phyloP scores from a whole-genome alignment of 2,888 invertebrate species.

The Abrostola triplasia region DNA sequence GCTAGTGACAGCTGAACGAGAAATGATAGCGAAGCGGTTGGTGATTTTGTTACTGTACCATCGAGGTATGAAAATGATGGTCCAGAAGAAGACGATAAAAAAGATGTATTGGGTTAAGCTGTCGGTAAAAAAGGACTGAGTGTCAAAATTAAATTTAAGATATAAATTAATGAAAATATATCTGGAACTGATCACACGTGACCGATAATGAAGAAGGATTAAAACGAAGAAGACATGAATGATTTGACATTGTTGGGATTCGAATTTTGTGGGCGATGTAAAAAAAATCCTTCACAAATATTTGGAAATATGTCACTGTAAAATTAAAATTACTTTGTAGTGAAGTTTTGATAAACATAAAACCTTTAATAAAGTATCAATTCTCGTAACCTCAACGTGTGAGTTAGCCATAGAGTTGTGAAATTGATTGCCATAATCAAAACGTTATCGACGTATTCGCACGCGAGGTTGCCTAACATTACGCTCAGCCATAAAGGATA shows the following conservation, averaged over 20 bases:
- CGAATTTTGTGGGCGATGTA: no score
- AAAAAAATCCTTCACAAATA: neutral
- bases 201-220: no score
- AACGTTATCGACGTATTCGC: constrained; percentile 65
- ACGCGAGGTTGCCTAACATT: constrained; percentile 62
- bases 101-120: no score
- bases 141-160: no score
- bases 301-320: neutral
- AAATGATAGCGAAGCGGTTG: constrained; percentile 23
- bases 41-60: constrained; percentile 8
- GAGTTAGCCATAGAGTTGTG: constrained; percentile 45
- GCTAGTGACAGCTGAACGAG: constrained; percentile 28
- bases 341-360: constrained; percentile 12
- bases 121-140: no score
- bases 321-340: neutral
- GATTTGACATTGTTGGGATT: no score
- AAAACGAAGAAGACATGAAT: no score
- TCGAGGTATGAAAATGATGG: no score
- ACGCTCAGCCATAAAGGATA: constrained; percentile 37
- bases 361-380: constrained; percentile 44
- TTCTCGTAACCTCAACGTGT: constrained; percentile 55
- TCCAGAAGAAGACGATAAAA: no score
- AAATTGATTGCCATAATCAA: constrained; percentile 60
- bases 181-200: no score
- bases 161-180: no score